Conservation (phyloP, 2,797 vertebrate species). For the Lacerta agilis region DNA sequence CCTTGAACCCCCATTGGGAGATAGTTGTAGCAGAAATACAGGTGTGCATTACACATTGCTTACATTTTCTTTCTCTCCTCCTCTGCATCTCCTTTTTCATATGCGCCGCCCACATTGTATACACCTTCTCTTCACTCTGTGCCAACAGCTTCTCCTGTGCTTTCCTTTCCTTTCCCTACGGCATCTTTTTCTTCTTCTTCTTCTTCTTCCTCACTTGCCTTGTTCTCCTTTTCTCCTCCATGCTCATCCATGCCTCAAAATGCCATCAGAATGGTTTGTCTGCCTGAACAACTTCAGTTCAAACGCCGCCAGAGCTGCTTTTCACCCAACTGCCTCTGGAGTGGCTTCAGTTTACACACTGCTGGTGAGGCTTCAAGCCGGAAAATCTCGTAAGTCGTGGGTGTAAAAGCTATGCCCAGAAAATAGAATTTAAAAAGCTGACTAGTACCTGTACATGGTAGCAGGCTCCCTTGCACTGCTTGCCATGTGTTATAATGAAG, state of each 20-base stretch:
- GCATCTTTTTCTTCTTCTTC: neutral
- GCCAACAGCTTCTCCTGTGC: neutral
- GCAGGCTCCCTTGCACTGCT: neutral
- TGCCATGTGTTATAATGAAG: conserved; percentile 35
- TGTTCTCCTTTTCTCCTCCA: neutral
- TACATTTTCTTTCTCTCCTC: conserved; percentile 60
- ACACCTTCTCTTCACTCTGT: neutral
- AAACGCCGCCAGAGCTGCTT: conserved; percentile 63
- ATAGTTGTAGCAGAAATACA: conserved; percentile 20
- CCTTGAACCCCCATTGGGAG: conserved; percentile 2
- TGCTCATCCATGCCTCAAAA: neutral
- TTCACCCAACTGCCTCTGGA: conserved; percentile 67
- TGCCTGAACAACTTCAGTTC: conserved; percentile 62
- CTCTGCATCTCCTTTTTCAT: conserved; percentile 11
- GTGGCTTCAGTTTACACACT: conserved; percentile 59
- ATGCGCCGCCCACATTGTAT: neutral
- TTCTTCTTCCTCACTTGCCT: neutral
- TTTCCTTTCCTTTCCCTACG: conserved; percentile 13
- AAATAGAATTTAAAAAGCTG: neutral
- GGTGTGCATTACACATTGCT: conserved; percentile 49
- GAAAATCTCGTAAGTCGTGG: conserved; percentile 64
- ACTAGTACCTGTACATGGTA: neutral
- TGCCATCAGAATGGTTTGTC: conserved; percentile 59
- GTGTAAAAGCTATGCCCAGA: neutral
- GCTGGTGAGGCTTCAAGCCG: conserved; percentile 55